phyloP scores from a whole-genome alignment of 2,797 vertebrate genomes.

The Furcifer pardalis region DNA sequence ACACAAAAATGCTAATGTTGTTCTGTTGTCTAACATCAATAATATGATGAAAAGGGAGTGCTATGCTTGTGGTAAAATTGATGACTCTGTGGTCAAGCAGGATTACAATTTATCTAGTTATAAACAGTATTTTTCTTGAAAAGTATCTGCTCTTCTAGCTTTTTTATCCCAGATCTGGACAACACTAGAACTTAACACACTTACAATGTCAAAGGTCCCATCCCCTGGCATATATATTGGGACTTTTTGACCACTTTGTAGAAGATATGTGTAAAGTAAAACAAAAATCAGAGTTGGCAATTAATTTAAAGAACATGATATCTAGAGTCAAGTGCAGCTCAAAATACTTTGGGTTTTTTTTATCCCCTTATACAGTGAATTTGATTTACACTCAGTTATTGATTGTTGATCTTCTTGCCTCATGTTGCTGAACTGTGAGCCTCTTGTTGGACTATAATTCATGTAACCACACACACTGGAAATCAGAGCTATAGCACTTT shows the following conservation, averaged over 20 bases:
- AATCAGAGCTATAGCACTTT: not conserved
- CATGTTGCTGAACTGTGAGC: not conserved
- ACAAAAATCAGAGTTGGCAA: not conserved
- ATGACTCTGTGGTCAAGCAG: not conserved
- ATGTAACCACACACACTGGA: not conserved
- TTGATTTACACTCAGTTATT: not conserved
- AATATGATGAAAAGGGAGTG: not conserved
- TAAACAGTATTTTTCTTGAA: not conserved
- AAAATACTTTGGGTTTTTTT: not conserved
- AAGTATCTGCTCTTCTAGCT: not conserved
- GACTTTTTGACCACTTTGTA: not conserved
- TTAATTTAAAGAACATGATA: not conserved
- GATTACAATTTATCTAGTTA: not conserved
- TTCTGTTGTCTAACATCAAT: not conserved
- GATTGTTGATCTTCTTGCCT: not conserved
- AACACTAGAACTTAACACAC: not conserved
- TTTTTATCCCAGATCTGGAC: not conserved
- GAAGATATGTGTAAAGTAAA: not conserved
- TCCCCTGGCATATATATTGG: not conserved
- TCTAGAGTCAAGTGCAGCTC: not conserved
- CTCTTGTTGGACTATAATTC: not conserved
- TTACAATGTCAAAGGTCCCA: not conserved
- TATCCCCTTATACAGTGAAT: not conserved
- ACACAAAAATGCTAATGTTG: not conserved
- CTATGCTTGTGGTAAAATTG: not conserved